These are phyloP conservation scores for Crotophaga sulcirostris DNA, from an alignment of 2,113 vertebrate species.

Conservation along the genomic window DNA sequence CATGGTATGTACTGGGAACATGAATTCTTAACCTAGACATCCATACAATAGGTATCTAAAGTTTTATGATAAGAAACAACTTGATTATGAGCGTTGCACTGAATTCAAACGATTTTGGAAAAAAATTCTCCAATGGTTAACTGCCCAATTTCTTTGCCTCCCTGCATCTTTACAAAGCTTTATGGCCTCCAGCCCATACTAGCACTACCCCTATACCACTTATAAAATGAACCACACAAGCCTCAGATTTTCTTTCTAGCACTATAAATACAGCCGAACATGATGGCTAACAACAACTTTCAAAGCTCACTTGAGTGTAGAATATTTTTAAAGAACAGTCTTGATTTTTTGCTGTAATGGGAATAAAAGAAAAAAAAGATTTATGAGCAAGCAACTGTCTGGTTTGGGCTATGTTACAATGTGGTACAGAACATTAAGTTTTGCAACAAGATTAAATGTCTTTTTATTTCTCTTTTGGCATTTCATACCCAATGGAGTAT, in stretches of 20 bases:
- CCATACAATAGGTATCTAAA: not conserved
- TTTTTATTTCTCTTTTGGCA: conserved; percentile 1
- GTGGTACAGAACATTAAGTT: conserved; percentile 21
- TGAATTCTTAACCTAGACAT: not conserved
- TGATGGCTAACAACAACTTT: not conserved
- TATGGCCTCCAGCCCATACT: not conserved
- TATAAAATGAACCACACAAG: not conserved
- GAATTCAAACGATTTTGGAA: not conserved
- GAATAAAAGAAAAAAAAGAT: not conserved
- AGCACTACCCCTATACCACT: not conserved
- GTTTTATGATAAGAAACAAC: not conserved
- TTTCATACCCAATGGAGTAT: not conserved
- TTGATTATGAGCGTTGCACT: not conserved
- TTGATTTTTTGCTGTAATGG: not conserved
- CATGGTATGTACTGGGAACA: not conserved
- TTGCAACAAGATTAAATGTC: not conserved
- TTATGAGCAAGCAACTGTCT: not conserved
- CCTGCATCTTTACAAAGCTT: not conserved
- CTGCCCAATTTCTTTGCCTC: fast-evolving
- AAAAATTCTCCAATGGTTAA: not conserved
- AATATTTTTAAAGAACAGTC: not conserved
- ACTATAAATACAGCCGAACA: not conserved
- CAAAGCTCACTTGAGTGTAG: not conserved
- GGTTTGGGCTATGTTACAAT: not conserved
- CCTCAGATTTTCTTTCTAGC: not conserved